Percentiles rank a stretch among this genome's conserved stretches.
These are phyloP conservation scores for Leptopterna dolabrata DNA, from an alignment of 2,888 invertebrate species.

Conservation along the genomic window DNA sequence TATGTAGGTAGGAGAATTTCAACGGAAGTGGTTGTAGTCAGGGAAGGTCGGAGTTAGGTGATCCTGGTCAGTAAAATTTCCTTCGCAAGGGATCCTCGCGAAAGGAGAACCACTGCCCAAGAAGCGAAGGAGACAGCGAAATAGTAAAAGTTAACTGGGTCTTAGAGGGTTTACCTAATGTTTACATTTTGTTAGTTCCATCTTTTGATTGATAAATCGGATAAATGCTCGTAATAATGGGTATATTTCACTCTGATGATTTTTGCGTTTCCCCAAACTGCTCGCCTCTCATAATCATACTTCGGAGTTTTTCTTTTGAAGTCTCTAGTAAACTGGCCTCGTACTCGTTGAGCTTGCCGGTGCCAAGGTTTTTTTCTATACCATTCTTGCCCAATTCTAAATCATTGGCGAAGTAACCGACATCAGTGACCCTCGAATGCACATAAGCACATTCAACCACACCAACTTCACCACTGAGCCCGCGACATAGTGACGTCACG, in stretches of 20 bases:
- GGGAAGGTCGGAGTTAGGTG: too few species aligned
- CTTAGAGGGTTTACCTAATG: too few species aligned
- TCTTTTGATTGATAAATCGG: too few species aligned
- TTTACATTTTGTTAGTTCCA: too few species aligned
- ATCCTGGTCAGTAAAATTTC: too few species aligned
- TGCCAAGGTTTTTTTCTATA: conserved; percentile 91
- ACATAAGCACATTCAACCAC: conserved; percentile 95
- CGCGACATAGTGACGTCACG: conserved; percentile 84
- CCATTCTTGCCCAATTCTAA: conserved; percentile 87
- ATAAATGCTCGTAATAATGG: too few species aligned
- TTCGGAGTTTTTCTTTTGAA: conserved; percentile 72
- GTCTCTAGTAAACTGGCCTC: conserved; percentile 85
- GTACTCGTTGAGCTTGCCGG: conserved; percentile 85
- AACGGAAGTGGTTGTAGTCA: too few species aligned
- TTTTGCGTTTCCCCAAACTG: not conserved
- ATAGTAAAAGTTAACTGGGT: too few species aligned
- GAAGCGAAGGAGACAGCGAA: too few species aligned
- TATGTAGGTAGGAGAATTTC: too few species aligned
- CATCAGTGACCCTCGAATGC: conserved; percentile 87
- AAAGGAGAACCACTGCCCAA: too few species aligned
- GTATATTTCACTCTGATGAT: not conserved
- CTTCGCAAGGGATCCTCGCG: too few species aligned
- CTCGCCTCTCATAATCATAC: not conserved
- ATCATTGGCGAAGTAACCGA: conserved; percentile 94
- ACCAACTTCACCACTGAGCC: conserved; percentile 85